Conservation (phyloP, 2,888 invertebrate genomes). For the Drosophila setosimentum region DNA sequence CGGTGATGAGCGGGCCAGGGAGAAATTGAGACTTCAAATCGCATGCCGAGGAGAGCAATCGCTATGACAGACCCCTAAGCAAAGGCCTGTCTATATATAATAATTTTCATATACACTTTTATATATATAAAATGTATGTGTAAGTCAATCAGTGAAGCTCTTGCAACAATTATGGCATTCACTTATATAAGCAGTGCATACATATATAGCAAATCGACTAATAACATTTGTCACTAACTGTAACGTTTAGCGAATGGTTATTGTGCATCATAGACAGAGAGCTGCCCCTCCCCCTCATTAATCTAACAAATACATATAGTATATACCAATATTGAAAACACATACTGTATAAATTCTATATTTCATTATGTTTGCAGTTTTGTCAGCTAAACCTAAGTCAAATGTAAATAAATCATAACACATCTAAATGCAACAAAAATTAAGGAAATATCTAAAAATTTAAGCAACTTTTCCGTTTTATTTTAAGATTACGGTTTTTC, state of each 20-base stretch:
- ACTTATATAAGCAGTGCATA: slow-evolving; percentile 23
- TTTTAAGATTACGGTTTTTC: slow-evolving; percentile 1
- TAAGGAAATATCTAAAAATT: slow-evolving; percentile 23
- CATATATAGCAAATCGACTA: slow-evolving; percentile 54
- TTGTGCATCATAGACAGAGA: slow-evolving; percentile 57
- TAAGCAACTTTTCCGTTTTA: slow-evolving; percentile 28
- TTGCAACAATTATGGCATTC: slow-evolving; percentile 21
- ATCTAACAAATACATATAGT: slow-evolving; percentile 18
- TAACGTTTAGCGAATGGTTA: slow-evolving; percentile 51
- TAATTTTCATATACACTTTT: background rate
- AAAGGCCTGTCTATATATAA: slow-evolving; percentile 1
- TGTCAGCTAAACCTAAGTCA: slow-evolving; percentile 60
- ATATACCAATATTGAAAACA: slow-evolving; percentile 36
- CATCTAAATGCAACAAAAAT: background rate
- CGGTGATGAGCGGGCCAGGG: slow-evolving; percentile 57
- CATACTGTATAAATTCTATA: slow-evolving; percentile 54
- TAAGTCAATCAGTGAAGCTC: slow-evolving; percentile 9
- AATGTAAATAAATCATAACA: slow-evolving; percentile 66
- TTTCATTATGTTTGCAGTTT: slow-evolving; percentile 29
- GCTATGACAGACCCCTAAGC: background rate
- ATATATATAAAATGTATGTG: slow-evolving; percentile 3
- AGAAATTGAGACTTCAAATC: slow-evolving; percentile 49
- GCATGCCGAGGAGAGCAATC: background rate
- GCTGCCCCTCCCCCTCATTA: slow-evolving; percentile 28
- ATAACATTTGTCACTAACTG: slow-evolving; percentile 44